A percentile compares a stretch with the other conserved stretches of the same genome.
Evolutionary conservation across 2,888 invertebrate species (phyloP).

Genomic region (Synanthedon formicaeformis): DNA sequence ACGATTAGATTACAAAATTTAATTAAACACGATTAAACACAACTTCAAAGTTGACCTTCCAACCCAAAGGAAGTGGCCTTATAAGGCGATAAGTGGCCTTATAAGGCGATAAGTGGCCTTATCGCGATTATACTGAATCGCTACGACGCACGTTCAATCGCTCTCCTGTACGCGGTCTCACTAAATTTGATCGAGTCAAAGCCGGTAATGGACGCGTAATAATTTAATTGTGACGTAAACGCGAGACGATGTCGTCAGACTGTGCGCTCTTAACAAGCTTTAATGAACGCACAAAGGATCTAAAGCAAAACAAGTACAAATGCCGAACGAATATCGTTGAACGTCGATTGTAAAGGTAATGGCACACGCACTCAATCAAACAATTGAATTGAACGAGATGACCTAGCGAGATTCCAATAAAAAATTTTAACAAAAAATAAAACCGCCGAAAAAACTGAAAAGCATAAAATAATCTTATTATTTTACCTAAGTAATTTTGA

Average conservation of each 20-base stretch:
- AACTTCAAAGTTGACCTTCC: neutral
- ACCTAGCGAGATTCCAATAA: neutral
- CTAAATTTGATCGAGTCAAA: neutral
- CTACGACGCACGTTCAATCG: neutral
- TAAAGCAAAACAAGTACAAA: conserved; percentile 38
- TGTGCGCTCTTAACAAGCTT: conserved; percentile 20
- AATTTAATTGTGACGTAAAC: neutral
- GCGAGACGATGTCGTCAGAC: conserved; percentile 4
- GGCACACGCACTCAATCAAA: neutral
- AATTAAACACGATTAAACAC: neutral
- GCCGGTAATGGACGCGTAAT: neutral
- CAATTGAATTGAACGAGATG: neutral
- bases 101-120: too few species aligned
- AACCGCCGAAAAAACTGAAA: too few species aligned
- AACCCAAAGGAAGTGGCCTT: too few species aligned
- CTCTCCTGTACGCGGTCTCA: neutral
- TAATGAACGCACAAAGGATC: conserved; percentile 35
- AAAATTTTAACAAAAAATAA: too few species aligned
- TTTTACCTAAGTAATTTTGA: too few species aligned
- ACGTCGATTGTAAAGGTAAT: conserved; percentile 17
- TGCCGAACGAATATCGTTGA: conserved; percentile 22
- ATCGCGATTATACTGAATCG: neutral
- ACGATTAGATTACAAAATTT: neutral
- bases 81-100: too few species aligned
- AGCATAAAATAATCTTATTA: too few species aligned